phyloP scores from a whole-genome alignment of 2,888 invertebrate genomes.

The Trichopria drosophilae region DNA sequence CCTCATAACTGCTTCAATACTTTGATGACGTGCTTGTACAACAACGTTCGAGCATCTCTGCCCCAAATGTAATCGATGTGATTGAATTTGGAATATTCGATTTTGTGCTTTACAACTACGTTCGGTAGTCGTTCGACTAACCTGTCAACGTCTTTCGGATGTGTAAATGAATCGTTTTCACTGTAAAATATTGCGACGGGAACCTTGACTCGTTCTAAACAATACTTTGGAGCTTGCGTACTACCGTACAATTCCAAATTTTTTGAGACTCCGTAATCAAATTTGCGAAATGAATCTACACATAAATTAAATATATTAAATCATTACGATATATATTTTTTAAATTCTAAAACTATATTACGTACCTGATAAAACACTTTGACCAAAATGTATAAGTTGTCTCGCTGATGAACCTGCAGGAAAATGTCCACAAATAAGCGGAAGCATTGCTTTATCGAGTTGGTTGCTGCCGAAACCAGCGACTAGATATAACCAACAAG shows the following conservation, averaged over 20 bases:
- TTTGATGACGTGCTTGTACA: constrained; percentile 45
- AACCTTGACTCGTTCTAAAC: constrained; percentile 63
- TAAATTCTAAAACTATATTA: constrained; percentile 11
- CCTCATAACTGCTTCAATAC: no score
- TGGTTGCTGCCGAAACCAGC: constrained; percentile 59
- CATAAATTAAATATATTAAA: constrained; percentile 30
- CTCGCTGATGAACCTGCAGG: constrained; percentile 59
- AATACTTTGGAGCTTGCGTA: constrained; percentile 63
- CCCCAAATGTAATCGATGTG: constrained; percentile 56
- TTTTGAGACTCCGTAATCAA: constrained; percentile 62
- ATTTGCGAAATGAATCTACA: constrained; percentile 65
- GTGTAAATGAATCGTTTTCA: constrained; percentile 66
- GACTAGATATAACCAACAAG: constrained; percentile 59
- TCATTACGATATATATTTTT: background rate
- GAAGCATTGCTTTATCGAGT: constrained; percentile 56
- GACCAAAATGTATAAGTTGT: constrained; percentile 56
- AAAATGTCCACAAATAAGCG: constrained; percentile 54
- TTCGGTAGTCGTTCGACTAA: constrained; percentile 49
- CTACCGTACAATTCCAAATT: constrained; percentile 61
- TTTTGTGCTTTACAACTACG: constrained; percentile 45
- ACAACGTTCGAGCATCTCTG: constrained; percentile 46
- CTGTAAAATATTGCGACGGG: constrained; percentile 67
- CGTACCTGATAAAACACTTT: constrained; percentile 53
- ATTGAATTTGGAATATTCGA: constrained; percentile 51
- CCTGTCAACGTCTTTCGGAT: constrained; percentile 49